A percentile compares a stretch with the other conserved stretches of the same genome.
phyloP scores from a whole-genome alignment of 2,113 vertebrate genomes.

The Nycticorax nycticorax region DNA sequence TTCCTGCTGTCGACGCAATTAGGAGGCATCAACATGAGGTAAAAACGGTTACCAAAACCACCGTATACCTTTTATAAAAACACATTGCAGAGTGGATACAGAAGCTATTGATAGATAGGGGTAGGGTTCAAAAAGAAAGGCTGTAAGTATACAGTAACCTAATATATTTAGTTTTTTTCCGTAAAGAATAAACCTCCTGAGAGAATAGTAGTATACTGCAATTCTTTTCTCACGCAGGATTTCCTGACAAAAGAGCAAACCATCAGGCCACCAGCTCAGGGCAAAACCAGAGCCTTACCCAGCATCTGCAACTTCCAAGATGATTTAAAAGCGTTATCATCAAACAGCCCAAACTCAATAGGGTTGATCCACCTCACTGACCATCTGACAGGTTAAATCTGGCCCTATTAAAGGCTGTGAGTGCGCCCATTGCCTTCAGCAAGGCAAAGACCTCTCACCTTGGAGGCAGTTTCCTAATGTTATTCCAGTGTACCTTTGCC shows the following conservation, averaged over 20 bases:
- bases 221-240: background rate
- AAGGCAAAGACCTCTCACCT: background rate
- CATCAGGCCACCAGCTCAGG: background rate
- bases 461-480: background rate
- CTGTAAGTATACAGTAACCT: background rate
- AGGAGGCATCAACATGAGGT: background rate
- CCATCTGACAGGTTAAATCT: background rate
- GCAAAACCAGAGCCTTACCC: background rate
- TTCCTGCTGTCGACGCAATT: background rate
- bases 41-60: background rate
- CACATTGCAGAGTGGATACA: background rate
- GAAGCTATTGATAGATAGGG: background rate
- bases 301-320: background rate
- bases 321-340: background rate
- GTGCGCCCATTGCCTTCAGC: background rate
- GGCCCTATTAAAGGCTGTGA: background rate
- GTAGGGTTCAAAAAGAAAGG: background rate
- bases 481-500: background rate
- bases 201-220: background rate
- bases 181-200: background rate
- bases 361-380: background rate
- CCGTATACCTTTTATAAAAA: background rate
- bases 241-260: background rate
- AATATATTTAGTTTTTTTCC: background rate
- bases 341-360: background rate